These are phyloP conservation scores for Lamellibrachia columna DNA, from an alignment of 2,888 invertebrate species.

Conservation along the genomic window DNA sequence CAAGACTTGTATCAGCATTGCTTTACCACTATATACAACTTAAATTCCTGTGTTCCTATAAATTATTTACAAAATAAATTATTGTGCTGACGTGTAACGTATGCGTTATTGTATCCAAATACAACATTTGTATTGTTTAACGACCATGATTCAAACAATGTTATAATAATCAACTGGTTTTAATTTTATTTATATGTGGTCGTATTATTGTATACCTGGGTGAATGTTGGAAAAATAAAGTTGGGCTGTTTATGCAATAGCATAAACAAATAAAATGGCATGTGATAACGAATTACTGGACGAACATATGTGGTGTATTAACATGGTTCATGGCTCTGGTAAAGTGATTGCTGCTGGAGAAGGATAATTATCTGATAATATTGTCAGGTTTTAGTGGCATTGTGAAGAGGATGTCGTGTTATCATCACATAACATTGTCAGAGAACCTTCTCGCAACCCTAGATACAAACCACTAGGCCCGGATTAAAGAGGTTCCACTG, in stretches of 20 bases:
- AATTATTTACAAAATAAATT: background rate
- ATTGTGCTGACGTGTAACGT: background rate
- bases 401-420: too few relatives aligned
- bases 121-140: background rate
- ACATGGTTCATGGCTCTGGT: too few relatives aligned
- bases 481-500: too few relatives aligned
- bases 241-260: background rate
- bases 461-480: too few relatives aligned
- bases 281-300: background rate
- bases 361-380: too few relatives aligned
- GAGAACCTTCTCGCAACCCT: too few relatives aligned
- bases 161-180: background rate
- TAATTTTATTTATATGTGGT: conserved; percentile 1
- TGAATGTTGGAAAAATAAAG: background rate
- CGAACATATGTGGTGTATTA: too few relatives aligned
- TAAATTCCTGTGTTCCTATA: background rate
- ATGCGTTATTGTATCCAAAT: background rate
- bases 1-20: background rate
- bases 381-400: too few relatives aligned
- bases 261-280: background rate
- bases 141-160: background rate
- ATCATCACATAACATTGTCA: too few relatives aligned
- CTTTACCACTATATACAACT: background rate
- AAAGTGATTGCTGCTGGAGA: too few relatives aligned
- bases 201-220: background rate